Percentiles rank a stretch among this genome's conserved stretches.
Conservation (phyloP, 2,113 vertebrate genomes). For the Channa maculata region DNA sequence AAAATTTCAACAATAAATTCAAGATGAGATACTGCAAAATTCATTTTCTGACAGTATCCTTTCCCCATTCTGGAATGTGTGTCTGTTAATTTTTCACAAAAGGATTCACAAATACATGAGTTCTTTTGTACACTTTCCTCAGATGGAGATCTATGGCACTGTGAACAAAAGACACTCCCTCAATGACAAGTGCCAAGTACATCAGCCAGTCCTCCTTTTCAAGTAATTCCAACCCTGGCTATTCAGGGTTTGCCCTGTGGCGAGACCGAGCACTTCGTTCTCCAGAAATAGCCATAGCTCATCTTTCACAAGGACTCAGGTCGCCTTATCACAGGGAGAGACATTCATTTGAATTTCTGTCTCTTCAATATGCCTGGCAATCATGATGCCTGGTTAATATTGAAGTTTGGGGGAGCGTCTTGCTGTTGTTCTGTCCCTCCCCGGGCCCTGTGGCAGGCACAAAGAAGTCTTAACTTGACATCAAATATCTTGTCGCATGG, state of each 20-base stretch:
- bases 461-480: slow-evolving; percentile 76
- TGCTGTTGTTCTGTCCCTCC: slow-evolving; percentile 57
- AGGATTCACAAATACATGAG: slow-evolving; percentile 72
- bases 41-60: slow-evolving; percentile 49
- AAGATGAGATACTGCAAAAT: slow-evolving; percentile 50
- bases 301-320: slow-evolving; percentile 86
- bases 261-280: slow-evolving; percentile 80
- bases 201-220: slow-evolving; percentile 82
- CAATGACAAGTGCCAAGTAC: slow-evolving; percentile 85
- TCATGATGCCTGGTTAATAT: slow-evolving; percentile 81
- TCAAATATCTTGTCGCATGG: slow-evolving; percentile 76
- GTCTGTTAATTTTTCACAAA: slow-evolving; percentile 73
- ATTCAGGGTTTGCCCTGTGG: slow-evolving; percentile 88
- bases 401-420: slow-evolving; percentile 76
- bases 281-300: slow-evolving; percentile 87
- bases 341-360: slow-evolving; percentile 84
- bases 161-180: slow-evolving; percentile 82
- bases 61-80: slow-evolving; percentile 13
- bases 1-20: slow-evolving; percentile 43
- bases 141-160: slow-evolving; percentile 80
- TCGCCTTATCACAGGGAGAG: slow-evolving; percentile 76
- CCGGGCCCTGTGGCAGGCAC: slow-evolving; percentile 54
- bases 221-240: slow-evolving; percentile 84
- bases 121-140: slow-evolving; percentile 70
- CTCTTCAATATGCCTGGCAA: slow-evolving; percentile 76